A percentile compares a stretch with the other conserved stretches of the same genome.
Conservation (phyloP, 2,888 invertebrate genomes). For the Drosophila villosipedis region DNA sequence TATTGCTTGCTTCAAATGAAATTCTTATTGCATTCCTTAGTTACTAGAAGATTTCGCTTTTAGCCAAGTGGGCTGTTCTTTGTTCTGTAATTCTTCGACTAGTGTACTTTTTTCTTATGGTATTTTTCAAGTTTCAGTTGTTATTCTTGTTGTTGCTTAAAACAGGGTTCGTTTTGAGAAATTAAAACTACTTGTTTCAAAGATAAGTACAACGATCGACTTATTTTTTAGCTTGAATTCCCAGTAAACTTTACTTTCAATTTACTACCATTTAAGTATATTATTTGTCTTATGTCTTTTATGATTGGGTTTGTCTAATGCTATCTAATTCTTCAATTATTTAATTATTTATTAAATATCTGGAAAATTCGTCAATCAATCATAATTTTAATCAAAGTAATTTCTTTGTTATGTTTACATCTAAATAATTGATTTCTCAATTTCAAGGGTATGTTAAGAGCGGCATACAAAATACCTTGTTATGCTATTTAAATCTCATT, state of each 20-base stretch:
- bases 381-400: neutral
- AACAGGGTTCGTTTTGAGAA: neutral
- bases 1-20: neutral
- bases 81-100: neutral
- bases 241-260: neutral
- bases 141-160: neutral
- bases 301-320: neutral
- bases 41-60: neutral
- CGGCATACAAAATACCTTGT: neutral
- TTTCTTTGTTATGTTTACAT: neutral
- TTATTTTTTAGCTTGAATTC: neutral
- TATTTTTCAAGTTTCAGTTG: neutral
- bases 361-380: neutral
- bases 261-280: too few species aligned
- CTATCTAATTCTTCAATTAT: neutral
- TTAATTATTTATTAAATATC: neutral
- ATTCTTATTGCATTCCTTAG: neutral
- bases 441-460: neutral
- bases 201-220: neutral
- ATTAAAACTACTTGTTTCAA: neutral
- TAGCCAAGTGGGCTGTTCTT: neutral
- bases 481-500: conserved; percentile 9
- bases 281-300: neutral
- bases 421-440: neutral
- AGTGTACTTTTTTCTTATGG: neutral